Evolutionary conservation across 2,113 vertebrate genomes (phyloP).

Genomic region (Poecile atricapillus): DNA sequence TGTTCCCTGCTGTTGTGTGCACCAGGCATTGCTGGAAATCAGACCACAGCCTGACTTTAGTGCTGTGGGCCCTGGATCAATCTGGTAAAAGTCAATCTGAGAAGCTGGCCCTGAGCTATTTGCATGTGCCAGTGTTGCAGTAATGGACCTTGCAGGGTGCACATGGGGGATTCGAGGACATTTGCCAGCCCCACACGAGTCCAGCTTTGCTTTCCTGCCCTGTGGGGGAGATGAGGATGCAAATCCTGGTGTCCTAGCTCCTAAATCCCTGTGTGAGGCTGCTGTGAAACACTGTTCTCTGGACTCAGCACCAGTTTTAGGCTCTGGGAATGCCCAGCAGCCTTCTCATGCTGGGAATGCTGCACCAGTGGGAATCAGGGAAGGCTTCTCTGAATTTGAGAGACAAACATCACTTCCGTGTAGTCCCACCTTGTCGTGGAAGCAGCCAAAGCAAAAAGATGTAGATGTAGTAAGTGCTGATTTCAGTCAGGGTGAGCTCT

Average conservation of each 20-base stretch:
- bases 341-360: neutral
- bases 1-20: neutral
- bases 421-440: neutral
- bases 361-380: neutral
- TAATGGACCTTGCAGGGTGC: neutral
- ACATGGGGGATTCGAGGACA: accelerated
- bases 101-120: neutral
- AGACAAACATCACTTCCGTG: neutral
- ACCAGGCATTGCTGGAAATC: neutral
- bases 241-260: neutral
- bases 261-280: neutral
- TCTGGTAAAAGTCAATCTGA: neutral
- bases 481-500: neutral
- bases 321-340: neutral
- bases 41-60: neutral
- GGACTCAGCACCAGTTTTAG: neutral
- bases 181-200: neutral
- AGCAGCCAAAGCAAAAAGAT: neutral
- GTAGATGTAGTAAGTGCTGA: neutral
- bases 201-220: neutral
- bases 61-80: neutral
- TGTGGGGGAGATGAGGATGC: neutral
- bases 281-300: neutral
- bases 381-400: neutral
- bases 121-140: neutral